A percentile compares a stretch with the other conserved stretches of the same genome.
Evolutionary conservation across 2,797 vertebrate species (phyloP).

Genomic region (Eidolon dupreanum): DNA sequence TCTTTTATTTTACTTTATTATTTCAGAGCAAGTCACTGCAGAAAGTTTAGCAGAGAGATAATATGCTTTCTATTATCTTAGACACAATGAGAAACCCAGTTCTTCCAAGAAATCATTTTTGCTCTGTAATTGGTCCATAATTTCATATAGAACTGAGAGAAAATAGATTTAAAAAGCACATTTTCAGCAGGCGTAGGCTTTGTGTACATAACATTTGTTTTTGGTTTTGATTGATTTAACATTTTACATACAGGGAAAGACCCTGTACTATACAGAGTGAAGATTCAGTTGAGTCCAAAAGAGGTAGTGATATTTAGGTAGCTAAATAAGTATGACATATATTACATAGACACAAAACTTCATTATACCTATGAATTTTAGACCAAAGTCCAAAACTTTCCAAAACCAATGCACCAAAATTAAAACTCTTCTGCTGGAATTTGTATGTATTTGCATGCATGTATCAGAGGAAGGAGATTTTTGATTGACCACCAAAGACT

Average conservation of each 20-base stretch:
- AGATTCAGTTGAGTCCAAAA: not conserved
- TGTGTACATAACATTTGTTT: conserved; percentile 54
- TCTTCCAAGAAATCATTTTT: conserved; percentile 76
- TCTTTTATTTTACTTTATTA: conserved; percentile 73
- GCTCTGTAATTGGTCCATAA: conserved; percentile 67
- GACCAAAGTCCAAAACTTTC: not conserved
- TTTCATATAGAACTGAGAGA: conserved; percentile 69
- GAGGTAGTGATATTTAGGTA: not conserved
- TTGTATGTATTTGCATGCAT: not conserved
- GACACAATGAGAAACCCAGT: conserved; percentile 51
- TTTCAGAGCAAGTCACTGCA: conserved; percentile 76
- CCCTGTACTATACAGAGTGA: not conserved
- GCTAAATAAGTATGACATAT: not conserved
- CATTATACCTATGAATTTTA: not conserved
- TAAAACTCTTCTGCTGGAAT: not conserved
- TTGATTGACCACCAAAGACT: not conserved
- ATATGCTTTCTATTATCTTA: conserved; percentile 70
- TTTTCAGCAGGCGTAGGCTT: conserved; percentile 55
- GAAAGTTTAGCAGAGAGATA: conserved; percentile 72
- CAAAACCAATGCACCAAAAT: not conserved
- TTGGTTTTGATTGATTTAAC: conserved; percentile 64
- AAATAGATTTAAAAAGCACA: conserved; percentile 1
- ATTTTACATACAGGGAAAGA: conserved; percentile 58
- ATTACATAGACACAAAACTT: not conserved
- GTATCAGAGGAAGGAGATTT: not conserved